Conservation (phyloP, 2,113 vertebrate genomes). For the Sinocyclocheilus maitianheensis region DNA sequence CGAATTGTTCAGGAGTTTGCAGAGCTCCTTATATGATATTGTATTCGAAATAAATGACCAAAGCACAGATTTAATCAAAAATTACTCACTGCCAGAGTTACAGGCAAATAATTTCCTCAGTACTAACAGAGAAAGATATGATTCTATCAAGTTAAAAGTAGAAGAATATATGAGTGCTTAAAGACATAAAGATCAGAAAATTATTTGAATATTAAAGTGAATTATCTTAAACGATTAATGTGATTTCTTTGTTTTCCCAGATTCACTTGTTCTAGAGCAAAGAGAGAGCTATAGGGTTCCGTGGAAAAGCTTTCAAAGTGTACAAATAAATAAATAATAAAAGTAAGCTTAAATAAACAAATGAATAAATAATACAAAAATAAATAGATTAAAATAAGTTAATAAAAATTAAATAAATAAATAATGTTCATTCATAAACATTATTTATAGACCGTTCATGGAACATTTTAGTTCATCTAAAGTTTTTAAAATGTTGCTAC, state of each 20-base stretch:
- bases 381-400: too few relatives aligned
- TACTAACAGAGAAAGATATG: not conserved
- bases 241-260: not conserved
- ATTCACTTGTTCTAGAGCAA: not conserved
- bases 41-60: not conserved
- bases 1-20: not conserved
- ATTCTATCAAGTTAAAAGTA: not conserved
- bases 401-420: too few relatives aligned
- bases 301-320: too few relatives aligned
- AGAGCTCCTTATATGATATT: constrained; percentile 7
- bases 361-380: too few relatives aligned
- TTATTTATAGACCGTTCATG: too few relatives aligned
- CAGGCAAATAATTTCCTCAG: not conserved
- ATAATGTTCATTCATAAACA: too few relatives aligned
- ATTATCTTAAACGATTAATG: not conserved
- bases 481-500: too few relatives aligned
- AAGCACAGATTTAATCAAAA: not conserved
- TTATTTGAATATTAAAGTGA: not conserved
- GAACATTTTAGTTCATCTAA: too few relatives aligned
- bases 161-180: not conserved
- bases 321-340: too few relatives aligned
- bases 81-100: not conserved
- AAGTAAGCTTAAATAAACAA: too few relatives aligned
- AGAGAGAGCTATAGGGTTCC: too few relatives aligned
- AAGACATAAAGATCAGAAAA: not conserved